These are phyloP conservation scores for Pangasius djambal DNA, from an alignment of 2,797 vertebrate species.

Conservation along the genomic window DNA sequence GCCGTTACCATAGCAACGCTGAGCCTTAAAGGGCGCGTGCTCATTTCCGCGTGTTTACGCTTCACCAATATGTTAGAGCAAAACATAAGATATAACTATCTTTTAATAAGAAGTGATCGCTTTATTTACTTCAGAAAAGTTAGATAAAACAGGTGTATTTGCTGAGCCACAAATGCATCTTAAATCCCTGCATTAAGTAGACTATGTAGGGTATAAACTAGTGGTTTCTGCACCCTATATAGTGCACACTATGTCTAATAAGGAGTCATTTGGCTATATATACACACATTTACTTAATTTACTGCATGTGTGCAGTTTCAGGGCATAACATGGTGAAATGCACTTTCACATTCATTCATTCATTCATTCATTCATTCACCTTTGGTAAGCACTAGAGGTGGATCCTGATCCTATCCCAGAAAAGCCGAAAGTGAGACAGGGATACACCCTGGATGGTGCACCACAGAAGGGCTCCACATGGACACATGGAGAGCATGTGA, in stretches of 20 bases:
- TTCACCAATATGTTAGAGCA: background rate
- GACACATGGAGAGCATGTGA: background rate
- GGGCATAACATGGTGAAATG: background rate
- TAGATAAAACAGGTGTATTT: background rate
- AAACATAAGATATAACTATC: background rate
- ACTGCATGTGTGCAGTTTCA: background rate
- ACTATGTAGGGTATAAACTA: background rate
- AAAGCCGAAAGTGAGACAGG: background rate
- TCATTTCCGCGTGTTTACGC: background rate
- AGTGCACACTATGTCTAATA: background rate
- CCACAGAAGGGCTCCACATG: background rate
- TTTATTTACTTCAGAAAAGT: background rate
- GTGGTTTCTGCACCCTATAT: background rate
- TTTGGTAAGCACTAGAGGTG: background rate
- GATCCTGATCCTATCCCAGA: background rate
- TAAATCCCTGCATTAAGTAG: background rate
- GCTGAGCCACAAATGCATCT: background rate
- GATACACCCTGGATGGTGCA: background rate
- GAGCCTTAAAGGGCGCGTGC: constrained; percentile 16
- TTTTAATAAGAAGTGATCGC: background rate
- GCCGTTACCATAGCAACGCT: constrained; percentile 67
- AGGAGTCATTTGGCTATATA: background rate
- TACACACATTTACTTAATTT: background rate
- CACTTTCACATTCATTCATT: background rate
- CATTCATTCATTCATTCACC: background rate